A percentile compares a stretch with the other conserved stretches of the same genome.
Evolutionary conservation across 2,113 vertebrate species (phyloP).

Genomic region (Petaurus breviceps): DNA sequence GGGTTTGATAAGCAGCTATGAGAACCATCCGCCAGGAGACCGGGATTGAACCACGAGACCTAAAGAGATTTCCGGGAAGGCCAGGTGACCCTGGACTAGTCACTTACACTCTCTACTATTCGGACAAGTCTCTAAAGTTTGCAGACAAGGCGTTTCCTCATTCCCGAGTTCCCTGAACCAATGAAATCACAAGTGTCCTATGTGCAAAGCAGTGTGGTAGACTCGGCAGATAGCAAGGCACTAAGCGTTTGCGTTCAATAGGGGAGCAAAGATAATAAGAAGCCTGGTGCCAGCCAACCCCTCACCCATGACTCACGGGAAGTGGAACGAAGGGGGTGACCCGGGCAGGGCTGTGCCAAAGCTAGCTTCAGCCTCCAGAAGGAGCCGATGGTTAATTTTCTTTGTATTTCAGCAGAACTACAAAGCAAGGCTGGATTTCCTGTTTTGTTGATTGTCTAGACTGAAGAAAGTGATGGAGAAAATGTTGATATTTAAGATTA

Average conservation of each 20-base stretch:
- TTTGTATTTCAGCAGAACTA: neutral
- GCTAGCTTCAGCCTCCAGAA: neutral
- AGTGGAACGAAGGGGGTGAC: neutral
- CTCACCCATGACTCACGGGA: neutral
- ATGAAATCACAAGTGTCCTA: neutral
- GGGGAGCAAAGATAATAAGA: neutral
- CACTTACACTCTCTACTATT: neutral
- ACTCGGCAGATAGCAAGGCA: neutral
- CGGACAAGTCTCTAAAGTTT: neutral
- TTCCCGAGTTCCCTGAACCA: neutral
- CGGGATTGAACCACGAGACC: neutral
- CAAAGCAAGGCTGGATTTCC: neutral
- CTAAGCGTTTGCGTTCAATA: neutral
- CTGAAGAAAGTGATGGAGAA: neutral
- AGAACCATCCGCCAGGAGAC: neutral
- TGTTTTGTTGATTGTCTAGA: neutral
- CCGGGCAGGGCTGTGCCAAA: neutral
- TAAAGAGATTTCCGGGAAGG: neutral
- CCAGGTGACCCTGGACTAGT: too few species aligned
- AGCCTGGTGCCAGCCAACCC: neutral
- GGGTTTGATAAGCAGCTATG: neutral
- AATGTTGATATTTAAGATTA: neutral
- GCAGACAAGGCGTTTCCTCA: neutral
- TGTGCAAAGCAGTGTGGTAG: neutral
- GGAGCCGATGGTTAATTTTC: neutral